Base-by-base conservation (phyloP, 2,888 invertebrate species). In the Zygaena filipendulae region DNA sequence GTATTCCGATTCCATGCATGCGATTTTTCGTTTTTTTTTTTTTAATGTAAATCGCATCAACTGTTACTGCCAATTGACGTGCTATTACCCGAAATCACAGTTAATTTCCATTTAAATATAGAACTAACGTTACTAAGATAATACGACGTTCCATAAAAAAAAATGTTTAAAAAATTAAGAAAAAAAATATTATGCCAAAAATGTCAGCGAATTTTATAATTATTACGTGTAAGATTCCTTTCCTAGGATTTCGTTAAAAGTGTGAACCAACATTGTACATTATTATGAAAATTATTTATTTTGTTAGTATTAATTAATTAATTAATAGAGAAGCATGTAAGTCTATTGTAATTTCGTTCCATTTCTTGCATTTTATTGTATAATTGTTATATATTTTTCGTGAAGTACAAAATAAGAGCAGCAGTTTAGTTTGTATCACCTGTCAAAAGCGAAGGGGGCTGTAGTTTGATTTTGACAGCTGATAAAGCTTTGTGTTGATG, bases 331-430 rank as follows among this genome's bases (percentile, higher is more conserved):
- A 25, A 26, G 26, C 16, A 5, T 16, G 42, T 49, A 45, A 37
- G 33, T 39, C 43, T 44, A 48, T 47, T 49, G 45, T 59, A 61
- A 47, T 64, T 66, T 70, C 67, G 70, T 75, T 77, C 75, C 72
- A 72, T 63, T 63, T 63, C 56, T 61, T 68, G 75, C 75, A 75
- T 75, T 77, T 69, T n/a, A n/a, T 71, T 69, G 67, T 72, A 62
- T 63, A 62, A 72, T 64, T 72, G 74, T 74, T 71, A 58, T n/a
- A 64, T 64, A 67, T 67, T 64, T 60, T 64, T 68, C n/a, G n/a
- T 59, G 49, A 47, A 48, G 46, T 51, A 41, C 40, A 39, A 39
- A n/a, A n/a, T n/a, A n/a, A n/a, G n/a, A n/a, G n/a, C n/a, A n/a
- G n/a, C n/a, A n/a, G n/a, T n/a, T n/a, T n/a, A n/a, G 41, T 38